These are phyloP conservation scores for Podotricha telesiphe DNA, from an alignment of 2,888 invertebrate species.

Conservation along the genomic window DNA sequence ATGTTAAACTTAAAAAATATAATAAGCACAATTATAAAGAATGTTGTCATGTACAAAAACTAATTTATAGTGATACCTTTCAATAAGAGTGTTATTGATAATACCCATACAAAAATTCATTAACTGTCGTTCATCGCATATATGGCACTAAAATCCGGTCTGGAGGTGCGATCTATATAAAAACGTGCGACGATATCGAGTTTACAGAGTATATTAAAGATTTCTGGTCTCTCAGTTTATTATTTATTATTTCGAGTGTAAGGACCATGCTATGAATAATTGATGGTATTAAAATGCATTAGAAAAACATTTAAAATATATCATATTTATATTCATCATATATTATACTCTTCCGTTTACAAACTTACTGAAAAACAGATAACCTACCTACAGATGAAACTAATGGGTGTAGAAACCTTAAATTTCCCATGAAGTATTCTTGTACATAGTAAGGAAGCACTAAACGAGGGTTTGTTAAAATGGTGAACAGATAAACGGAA, in stretches of 20 bases:
- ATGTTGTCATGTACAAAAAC: conserved; percentile 17
- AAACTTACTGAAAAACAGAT: too few relatives aligned
- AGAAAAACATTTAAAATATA: too few relatives aligned
- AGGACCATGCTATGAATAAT: background rate
- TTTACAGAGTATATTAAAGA: conserved; percentile 16
- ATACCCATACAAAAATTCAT: conserved; percentile 36
- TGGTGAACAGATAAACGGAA: too few relatives aligned
- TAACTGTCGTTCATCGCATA: conserved; percentile 33
- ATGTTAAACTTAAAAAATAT: conserved; percentile 3
- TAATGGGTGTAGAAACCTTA: too few relatives aligned
- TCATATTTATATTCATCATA: too few relatives aligned
- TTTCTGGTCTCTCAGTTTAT: conserved; percentile 14
- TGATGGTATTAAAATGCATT: too few relatives aligned
- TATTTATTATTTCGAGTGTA: background rate
- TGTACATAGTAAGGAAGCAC: too few relatives aligned
- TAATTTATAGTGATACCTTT: conserved; percentile 37
- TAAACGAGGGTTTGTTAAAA: too few relatives aligned
- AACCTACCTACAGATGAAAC: too few relatives aligned
- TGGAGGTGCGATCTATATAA: conserved; percentile 44
- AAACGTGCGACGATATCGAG: conserved; percentile 37
- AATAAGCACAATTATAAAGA: conserved; percentile 6
- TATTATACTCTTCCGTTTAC: too few relatives aligned
- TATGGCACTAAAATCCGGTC: conserved; percentile 37
- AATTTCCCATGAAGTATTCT: too few relatives aligned
- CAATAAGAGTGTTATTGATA: conserved; percentile 35